Evolutionary conservation across 1,140 invertebrate genomes (phyloP), one percentile per base, ranked within the genome.

Genomic region (Pachyrhynchus sulphureomaculatus): DNA sequence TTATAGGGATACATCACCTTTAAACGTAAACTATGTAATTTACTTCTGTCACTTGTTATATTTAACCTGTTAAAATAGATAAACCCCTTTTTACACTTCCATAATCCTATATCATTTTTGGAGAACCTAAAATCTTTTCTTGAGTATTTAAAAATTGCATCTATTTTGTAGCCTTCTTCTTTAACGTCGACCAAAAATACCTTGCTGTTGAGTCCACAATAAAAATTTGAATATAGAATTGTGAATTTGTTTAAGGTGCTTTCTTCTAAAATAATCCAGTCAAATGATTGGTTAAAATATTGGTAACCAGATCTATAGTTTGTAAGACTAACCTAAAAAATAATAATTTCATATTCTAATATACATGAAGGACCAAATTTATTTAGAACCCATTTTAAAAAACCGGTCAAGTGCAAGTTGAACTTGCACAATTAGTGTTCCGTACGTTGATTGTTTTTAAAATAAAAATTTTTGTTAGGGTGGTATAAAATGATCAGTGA

Each of bases 81-180:
- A 47, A 47, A 47, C 12, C 44, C 44, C 12, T 13, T 24, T 23
- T 47, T 20, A 13, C 5, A 4, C 17, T 8, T 18, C 44, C 44
- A 47, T 24, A 47, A 2, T 13, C 44, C 44, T 2, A 47, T 29
- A 13, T 1, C 1, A 20, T 47, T 47, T 23, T 24, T 47, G 8
- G 2, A 13, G 21, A 47, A 47, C 1, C 13, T 29, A 2, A 13
- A 20, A 5, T 21, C 20, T 2, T 3, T 21, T 20, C 1, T 13
- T 5, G 17, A 13, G 21, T 47, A 29, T 47, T 47, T 47, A 29
- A 47, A 47, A 20, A 47, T 47, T 0, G 44, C 44, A 47, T 21
- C 18, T 3, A 47, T 10, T 13, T 47, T 18, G 44, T 47, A 47
- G 4, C 13, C 10, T 3, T 29, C 4, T 4, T 21, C n/a, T 29